phyloP scores from a whole-genome alignment of 2,113 vertebrate genomes.

The Tretioscincus oriximinensis region DNA sequence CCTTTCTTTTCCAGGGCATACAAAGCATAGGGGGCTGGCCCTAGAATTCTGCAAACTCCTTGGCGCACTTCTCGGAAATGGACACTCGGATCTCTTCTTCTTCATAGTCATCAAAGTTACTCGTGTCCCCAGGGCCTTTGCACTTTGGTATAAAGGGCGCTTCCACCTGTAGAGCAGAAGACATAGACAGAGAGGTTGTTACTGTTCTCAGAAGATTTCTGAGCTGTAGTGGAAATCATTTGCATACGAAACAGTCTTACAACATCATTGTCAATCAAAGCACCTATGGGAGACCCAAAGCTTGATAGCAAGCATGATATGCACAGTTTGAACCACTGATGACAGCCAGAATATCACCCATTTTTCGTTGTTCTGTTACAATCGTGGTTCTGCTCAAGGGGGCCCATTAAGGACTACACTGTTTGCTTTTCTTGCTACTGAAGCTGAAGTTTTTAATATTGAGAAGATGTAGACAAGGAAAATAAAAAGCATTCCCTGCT shows the following conservation, averaged over 20 bases:
- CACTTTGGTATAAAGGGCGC: conserved; percentile 92
- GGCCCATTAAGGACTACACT: neutral
- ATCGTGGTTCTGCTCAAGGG: neutral
- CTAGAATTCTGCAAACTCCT: conserved; percentile 93
- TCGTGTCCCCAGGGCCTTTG: conserved; percentile 91
- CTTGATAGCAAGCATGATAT: neutral
- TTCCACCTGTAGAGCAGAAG: conserved; percentile 75
- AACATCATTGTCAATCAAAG: neutral
- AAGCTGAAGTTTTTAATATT: neutral
- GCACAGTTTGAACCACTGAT: neutral
- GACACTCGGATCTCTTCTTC: conserved; percentile 90
- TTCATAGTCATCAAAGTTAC: conserved; percentile 94
- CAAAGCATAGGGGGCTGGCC: conserved; percentile 50
- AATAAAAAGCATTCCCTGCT: neutral
- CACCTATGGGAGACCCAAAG: neutral
- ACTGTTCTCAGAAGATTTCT: neutral
- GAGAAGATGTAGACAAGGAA: neutral
- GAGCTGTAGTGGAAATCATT: neutral
- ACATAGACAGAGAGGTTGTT: neutral
- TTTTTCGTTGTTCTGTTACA: neutral
- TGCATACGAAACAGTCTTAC: neutral
- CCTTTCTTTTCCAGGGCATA: conserved; percentile 34
- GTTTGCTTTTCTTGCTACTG: neutral
- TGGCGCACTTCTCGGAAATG: conserved; percentile 89
- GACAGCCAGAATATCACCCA: neutral